phyloP scores from a whole-genome alignment of 2,797 vertebrate species.

The Lacerta agilis region DNA sequence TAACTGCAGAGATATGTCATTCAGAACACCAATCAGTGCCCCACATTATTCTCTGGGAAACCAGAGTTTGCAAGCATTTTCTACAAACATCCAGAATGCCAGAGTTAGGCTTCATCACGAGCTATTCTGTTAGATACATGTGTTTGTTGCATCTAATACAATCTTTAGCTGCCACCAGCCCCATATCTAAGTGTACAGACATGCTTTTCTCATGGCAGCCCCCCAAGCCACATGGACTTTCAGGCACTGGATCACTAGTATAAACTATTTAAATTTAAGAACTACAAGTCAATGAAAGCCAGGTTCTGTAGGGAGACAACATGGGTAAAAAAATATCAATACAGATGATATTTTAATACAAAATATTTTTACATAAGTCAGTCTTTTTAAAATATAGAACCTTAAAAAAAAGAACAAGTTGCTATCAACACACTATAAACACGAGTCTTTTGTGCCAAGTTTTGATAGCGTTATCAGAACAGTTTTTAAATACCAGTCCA shows the following conservation, averaged over 20 bases:
- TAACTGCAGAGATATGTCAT: not conserved
- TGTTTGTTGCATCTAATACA: not conserved
- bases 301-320: constrained; percentile 73
- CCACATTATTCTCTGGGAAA: not conserved
- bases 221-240: constrained; percentile 17
- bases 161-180: not conserved
- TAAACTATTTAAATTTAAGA: constrained; percentile 55
- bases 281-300: constrained; percentile 62
- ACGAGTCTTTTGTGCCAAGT: constrained; percentile 76
- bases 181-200: not conserved
- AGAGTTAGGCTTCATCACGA: not conserved
- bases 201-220: not conserved
- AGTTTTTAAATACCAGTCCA: constrained; percentile 71
- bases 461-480: constrained; percentile 73
- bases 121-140: not conserved
- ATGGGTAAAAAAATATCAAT: constrained; percentile 75
- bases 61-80: not conserved
- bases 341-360: constrained; percentile 76
- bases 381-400: constrained; percentile 77
- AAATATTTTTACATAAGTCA: constrained; percentile 77
- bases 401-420: constrained; percentile 75
- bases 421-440: constrained; percentile 77
- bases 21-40: not conserved
- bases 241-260: constrained; percentile 21
- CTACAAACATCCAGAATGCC: not conserved